Percentiles rank a stretch among this genome's conserved stretches.
phyloP scores from a whole-genome alignment of 1,140 invertebrate species.

The Brachionus angularis region DNA sequence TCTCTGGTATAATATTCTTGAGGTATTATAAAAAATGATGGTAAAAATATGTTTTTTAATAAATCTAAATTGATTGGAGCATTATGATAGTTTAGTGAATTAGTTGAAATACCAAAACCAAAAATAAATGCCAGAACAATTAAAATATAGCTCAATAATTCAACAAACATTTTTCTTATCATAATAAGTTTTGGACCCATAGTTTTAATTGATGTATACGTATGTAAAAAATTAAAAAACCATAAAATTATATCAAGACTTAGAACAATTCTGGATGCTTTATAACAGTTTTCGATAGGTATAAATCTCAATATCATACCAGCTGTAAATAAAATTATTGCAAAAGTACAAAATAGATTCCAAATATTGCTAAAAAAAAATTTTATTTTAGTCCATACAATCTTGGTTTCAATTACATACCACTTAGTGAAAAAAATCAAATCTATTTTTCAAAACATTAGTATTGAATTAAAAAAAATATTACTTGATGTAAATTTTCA shows the following conservation, averaged over 20 bases:
- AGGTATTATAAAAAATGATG: slow-evolving; percentile 38
- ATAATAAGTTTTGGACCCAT: slow-evolving; percentile 61
- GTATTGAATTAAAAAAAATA: neutral
- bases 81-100: slow-evolving; percentile 32
- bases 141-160: slow-evolving; percentile 27
- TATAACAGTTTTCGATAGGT: neutral
- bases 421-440: neutral
- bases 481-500: slow-evolving; percentile 27
- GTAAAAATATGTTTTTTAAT: slow-evolving; percentile 17
- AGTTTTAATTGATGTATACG: slow-evolving; percentile 55
- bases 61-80: neutral
- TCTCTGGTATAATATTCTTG: slow-evolving; percentile 30
- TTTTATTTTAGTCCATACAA: slow-evolving; percentile 20
- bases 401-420: slow-evolving; percentile 25
- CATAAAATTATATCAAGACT: neutral
- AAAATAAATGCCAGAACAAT: slow-evolving; percentile 3
- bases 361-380: neutral
- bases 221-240: slow-evolving; percentile 53
- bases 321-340: slow-evolving; percentile 9
- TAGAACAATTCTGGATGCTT: slow-evolving; percentile 28
- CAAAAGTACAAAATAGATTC: neutral
- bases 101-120: neutral
- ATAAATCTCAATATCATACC: slow-evolving; percentile 18
- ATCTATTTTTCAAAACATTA: neutral
- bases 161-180: slow-evolving; percentile 58